Evolutionary conservation across 2,888 invertebrate species (phyloP), one percentile per base, ranked within the genome.

Genomic region (Cephus sareptanus): DNA sequence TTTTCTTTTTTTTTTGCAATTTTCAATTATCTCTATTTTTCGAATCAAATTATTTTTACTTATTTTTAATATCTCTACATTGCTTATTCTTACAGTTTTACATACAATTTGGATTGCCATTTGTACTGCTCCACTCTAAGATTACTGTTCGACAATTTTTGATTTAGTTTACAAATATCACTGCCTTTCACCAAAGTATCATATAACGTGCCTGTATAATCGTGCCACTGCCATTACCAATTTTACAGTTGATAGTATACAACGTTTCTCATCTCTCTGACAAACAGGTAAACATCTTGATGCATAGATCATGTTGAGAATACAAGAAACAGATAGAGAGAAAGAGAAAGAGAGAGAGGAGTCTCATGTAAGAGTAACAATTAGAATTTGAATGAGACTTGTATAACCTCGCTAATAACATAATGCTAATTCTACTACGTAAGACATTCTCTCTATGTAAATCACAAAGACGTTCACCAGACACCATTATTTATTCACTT

Each of bases 401-500:
- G 23, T 56, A 56, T 56, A 56, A 56, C 56, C 23, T 56, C 56
- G 56, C 56, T 56, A 56, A 23, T 56, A 56, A 56, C 56, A 9
- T 56, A 56, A 56, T 56, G 56, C 71, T 71, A 31, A 31, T 71
- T 56, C 71, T 71, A 71, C 71, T 56, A 71, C 31, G 33, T 34
- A 71, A 71, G 71, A 71, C 71, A 71, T 71, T 71, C 71, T 71
- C 75, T 69, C 34, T 75, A 77, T 71, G 34, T 71, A 31, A 40
- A 77, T 77, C 77, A 75, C 77, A 77, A 71, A 69, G 77, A 77
- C 75, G 77, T 75, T 77, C 77, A 75, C 77, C 77, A 77, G 75
- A 77, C 77, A 77, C 77, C 75, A 34, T 56, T 77, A 75, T 40
- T 23, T 56, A 23, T 56, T 23, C 56, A 56, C 9, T 56, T 23